Base-by-base conservation (phyloP, 1,140 invertebrate genomes). In the Coenobita brevimanus region DNA sequence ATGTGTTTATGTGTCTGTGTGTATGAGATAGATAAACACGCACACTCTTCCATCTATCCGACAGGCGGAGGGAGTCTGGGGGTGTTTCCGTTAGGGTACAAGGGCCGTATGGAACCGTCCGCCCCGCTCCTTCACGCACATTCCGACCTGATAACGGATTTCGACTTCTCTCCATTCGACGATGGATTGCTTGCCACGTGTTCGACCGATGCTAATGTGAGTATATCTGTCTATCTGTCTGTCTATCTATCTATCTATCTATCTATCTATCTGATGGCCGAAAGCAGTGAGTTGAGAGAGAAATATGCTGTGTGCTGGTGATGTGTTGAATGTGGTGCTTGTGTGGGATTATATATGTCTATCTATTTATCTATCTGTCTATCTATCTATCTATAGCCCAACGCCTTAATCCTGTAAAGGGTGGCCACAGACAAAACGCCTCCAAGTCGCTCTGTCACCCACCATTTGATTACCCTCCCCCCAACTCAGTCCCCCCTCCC, bases 101-200 rank as follows among this genome's bases (percentile, higher is more conserved):
- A 95, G 91, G 97, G 97, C 0, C 94, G 97, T 89, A 90, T 96
- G 96, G 93, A 95, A 95, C 57, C 97, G 97, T 38, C 91, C 96
- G 79, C 93, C 97, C 79, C 96, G 91, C 86, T 93, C 90, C 64
- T 91, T 90, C 54, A 97, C 93, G 96, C 95, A 36, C 96, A 97
- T 93, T 95, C 96, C 69, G 97, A 98, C 91, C 97, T 97, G 50
- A 96, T 98, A 33, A 97, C 97, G n/a, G 97, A 98, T 93, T 96
- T 98, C 94, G 96, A 97, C 91, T 98, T 99, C 92, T 98, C 97
- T 60, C 97, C 97, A 54, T 98, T 98, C 93, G 97, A 98, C 93
- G 97, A 98, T 94, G 96, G 97, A 36, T 93, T 98, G 33, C 92
- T 99, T 86, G 95, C 97, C 15, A 98, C 97, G 76, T 96, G 97